phyloP scores from a whole-genome alignment of 2,888 invertebrate species.

The Pyralis farinalis region DNA sequence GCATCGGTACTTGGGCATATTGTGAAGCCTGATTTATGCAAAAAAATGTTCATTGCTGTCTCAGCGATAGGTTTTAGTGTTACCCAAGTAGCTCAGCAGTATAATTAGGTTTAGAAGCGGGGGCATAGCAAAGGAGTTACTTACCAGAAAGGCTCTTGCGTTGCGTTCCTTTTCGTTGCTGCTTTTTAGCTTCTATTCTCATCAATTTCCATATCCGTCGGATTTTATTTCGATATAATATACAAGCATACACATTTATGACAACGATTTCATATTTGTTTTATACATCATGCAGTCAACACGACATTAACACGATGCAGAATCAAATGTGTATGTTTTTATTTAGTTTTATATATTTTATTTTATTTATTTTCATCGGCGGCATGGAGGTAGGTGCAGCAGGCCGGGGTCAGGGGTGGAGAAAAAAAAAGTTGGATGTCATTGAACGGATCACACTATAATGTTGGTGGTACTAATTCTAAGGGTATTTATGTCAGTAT shows the following conservation, averaged over 20 bases:
- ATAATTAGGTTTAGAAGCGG: conserved; percentile 32
- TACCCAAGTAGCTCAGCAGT: too few relatives aligned
- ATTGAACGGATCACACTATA: conserved; percentile 76
- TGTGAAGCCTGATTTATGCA: too few relatives aligned
- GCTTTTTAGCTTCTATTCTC: conserved; percentile 95
- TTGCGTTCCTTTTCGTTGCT: conserved; percentile 87
- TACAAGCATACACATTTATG: conserved; percentile 72
- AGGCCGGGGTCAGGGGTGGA: conserved; percentile 69
- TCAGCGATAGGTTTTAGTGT: too few relatives aligned
- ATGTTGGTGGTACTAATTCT: conserved; percentile 62
- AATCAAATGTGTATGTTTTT: conserved; percentile 64
- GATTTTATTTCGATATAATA: conserved; percentile 37
- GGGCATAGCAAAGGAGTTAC: conserved; percentile 76
- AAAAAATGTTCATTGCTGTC: too few relatives aligned
- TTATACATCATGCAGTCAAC: conserved; percentile 78
- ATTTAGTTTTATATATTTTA: conserved; percentile 30
- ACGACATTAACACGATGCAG: conserved; percentile 76
- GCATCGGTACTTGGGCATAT: too few relatives aligned
- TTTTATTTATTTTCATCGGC: conserved; percentile 62
- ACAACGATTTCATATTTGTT: conserved; percentile 59
- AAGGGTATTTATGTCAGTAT: conserved; percentile 41
- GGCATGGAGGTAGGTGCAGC: conserved; percentile 73
- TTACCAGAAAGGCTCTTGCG: conserved; percentile 94
- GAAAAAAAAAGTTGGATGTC: conserved; percentile 77
- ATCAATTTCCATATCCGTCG: conserved; percentile 47